A percentile compares a stretch with the other conserved stretches of the same genome.
Conservation (phyloP, 2,797 vertebrate species). For the Carduelis carduelis region DNA sequence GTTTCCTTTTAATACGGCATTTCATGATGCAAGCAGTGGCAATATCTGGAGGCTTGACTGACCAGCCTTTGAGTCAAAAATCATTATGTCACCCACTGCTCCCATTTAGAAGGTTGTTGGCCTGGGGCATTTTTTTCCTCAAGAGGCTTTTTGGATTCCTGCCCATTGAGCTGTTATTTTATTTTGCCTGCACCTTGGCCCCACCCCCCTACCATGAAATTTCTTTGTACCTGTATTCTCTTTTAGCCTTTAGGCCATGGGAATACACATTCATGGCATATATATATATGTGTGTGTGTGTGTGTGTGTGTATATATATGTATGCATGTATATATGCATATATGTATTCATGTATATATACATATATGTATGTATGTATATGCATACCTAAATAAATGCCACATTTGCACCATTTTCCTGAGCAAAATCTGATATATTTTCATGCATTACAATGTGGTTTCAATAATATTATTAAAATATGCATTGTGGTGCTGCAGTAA, state of each 20-base stretch:
- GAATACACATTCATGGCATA: too few species aligned
- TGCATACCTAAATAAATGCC: neutral
- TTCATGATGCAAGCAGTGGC: accelerated
- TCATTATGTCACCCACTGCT: neutral
- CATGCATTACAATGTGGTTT: neutral
- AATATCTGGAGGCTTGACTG: neutral
- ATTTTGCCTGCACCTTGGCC: neutral
- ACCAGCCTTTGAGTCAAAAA: neutral
- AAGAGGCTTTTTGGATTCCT: neutral
- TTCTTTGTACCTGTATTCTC: neutral
- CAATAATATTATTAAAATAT: neutral
- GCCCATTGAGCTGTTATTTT: neutral
- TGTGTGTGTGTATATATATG: too few species aligned
- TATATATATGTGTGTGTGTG: neutral
- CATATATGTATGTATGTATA: neutral
- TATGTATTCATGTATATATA: neutral
- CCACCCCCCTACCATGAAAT: neutral
- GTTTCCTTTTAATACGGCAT: neutral
- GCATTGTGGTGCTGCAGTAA: neutral
- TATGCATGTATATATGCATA: neutral
- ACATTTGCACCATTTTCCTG: neutral
- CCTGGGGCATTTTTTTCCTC: neutral
- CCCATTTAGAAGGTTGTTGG: neutral
- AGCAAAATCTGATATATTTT: neutral
- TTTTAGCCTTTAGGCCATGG: neutral